Percentiles rank a stretch among this genome's conserved stretches.
Evolutionary conservation across 2,113 vertebrate species (phyloP).

Genomic region (Sapajus apella): DNA sequence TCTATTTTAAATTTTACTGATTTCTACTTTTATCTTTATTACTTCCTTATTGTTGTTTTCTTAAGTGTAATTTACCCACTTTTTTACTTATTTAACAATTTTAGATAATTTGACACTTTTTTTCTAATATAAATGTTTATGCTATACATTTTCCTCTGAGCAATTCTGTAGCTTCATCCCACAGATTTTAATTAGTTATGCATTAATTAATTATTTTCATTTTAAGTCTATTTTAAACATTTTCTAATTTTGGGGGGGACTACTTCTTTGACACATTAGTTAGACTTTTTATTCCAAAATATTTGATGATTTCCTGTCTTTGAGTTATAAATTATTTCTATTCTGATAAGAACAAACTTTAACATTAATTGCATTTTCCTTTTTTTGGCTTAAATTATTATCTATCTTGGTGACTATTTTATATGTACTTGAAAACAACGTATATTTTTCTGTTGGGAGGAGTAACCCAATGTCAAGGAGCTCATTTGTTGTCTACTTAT

Average conservation of each 20-base stretch:
- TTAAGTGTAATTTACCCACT: neutral
- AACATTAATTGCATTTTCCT: neutral
- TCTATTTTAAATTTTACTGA: neutral
- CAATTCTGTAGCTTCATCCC: neutral
- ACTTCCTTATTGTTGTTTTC: neutral
- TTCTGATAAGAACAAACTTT: neutral
- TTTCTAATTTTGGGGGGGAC: neutral
- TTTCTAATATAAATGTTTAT: neutral
- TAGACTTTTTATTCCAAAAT: neutral
- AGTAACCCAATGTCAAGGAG: neutral
- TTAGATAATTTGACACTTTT: neutral
- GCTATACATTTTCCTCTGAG: neutral
- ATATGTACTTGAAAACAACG: neutral
- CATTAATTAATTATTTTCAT: neutral
- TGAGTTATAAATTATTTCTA: neutral
- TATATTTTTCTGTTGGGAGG: neutral
- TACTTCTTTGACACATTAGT: neutral
- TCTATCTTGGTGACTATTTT: neutral
- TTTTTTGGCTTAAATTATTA: neutral
- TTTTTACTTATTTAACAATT: neutral
- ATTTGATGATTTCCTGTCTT: neutral
- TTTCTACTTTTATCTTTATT: neutral
- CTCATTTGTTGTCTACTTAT: neutral
- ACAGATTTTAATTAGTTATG: neutral
- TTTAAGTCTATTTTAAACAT: neutral